Conservation (phyloP, 64 coral and sea anemone genomes). For the Cladopsammia gracilis region DNA sequence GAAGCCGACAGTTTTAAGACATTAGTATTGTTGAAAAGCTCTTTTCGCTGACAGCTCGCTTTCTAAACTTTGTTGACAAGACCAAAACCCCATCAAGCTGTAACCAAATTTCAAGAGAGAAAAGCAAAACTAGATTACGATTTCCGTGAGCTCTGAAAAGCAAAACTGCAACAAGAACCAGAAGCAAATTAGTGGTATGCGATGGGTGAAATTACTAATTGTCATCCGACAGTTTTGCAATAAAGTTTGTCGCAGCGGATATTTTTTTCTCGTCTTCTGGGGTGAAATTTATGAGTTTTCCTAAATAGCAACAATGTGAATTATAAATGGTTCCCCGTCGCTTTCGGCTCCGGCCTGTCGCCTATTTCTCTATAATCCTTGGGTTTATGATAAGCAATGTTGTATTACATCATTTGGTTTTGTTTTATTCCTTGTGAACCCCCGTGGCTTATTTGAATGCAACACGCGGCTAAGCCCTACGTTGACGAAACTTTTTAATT, state of each 20-base stretch:
- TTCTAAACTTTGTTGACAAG: slow-evolving; percentile 57
- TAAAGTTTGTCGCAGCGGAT: slow-evolving; percentile 57
- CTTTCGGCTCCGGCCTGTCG: slow-evolving; percentile 64
- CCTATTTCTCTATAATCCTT: slow-evolving; percentile 69
- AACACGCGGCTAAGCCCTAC: slow-evolving; percentile 68
- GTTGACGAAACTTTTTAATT: slow-evolving; percentile 74
- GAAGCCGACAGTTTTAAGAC: slow-evolving; percentile 38
- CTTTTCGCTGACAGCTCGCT: slow-evolving; percentile 40
- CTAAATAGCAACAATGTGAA: slow-evolving; percentile 82
- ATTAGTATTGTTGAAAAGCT: slow-evolving; percentile 55
- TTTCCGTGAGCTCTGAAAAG: neutral
- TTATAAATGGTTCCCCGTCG: slow-evolving; percentile 79
- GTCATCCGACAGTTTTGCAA: slow-evolving; percentile 46
- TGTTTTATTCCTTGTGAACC: slow-evolving; percentile 28
- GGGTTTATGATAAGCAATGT: slow-evolving; percentile 81
- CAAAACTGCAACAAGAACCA: neutral
- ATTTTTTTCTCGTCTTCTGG: slow-evolving; percentile 37
- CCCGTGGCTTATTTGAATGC: slow-evolving; percentile 70
- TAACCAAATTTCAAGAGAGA: slow-evolving; percentile 63
- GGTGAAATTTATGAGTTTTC: slow-evolving; percentile 59
- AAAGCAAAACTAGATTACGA: neutral
- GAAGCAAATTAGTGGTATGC: slow-evolving; percentile 38
- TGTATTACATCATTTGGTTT: slow-evolving; percentile 75
- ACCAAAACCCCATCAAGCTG: slow-evolving; percentile 10
- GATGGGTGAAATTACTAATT: slow-evolving; percentile 41